phyloP scores from a whole-genome alignment of 2,113 vertebrate genomes.

The Passer domesticus region DNA sequence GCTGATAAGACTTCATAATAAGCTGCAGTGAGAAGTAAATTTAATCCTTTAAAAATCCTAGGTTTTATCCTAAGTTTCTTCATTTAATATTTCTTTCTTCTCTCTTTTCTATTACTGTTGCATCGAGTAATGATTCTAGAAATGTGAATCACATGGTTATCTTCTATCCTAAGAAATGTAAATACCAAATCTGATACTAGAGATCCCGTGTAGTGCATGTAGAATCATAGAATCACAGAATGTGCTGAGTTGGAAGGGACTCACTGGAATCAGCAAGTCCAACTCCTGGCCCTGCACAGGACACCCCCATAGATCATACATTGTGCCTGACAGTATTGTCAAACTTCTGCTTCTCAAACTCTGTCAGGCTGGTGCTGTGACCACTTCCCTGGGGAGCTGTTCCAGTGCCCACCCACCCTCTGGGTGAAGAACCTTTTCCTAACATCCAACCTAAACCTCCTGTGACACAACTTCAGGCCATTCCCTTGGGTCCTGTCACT shows the following conservation, averaged over 20 bases:
- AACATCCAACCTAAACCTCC: accelerated
- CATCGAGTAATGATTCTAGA: background rate
- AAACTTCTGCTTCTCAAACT: background rate
- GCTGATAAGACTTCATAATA: background rate
- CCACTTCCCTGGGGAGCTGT: background rate
- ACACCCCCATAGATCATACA: background rate
- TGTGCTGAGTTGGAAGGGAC: background rate
- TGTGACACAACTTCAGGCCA: background rate
- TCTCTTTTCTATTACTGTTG: background rate
- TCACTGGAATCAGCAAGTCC: background rate
- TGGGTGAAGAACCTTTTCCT: background rate
- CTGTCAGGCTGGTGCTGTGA: background rate
- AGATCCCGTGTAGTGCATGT: background rate
- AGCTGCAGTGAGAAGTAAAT: background rate
- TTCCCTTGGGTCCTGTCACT: accelerated
- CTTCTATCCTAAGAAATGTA: background rate
- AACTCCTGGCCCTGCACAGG: background rate
- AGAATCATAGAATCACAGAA: background rate
- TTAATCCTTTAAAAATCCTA: background rate
- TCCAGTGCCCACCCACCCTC: background rate
- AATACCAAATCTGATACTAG: background rate
- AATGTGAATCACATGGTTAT: background rate
- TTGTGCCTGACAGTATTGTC: background rate
- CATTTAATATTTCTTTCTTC: background rate
- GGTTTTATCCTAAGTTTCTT: background rate